Evolutionary conservation across 2,888 invertebrate species (phyloP), one percentile per base, ranked within the genome.

Genomic region (Cantharis rustica): DNA sequence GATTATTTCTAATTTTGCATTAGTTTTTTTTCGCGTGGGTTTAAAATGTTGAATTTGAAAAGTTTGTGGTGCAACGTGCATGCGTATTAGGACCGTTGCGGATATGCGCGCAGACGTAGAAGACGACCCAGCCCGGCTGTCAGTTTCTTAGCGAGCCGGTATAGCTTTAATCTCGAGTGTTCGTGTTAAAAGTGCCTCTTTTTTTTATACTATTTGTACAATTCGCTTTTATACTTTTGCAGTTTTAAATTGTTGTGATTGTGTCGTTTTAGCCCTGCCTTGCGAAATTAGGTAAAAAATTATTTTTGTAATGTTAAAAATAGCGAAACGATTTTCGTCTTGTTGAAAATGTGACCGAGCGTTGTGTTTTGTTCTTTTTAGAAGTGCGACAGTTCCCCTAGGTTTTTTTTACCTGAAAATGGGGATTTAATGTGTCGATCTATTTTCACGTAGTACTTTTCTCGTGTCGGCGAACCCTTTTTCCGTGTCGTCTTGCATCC

Each of bases 121-220:
- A 69, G 70, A 75, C 73, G 75, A 76, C 79, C 80, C 81, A 79
- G 74, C 81, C 81, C 80, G 80, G 77, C 77, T 69, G 77, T 77
- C 77, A 79, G 79, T 80, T 78, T 78, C 75, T 77, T 76, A 73
- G 78, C 79, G 72, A 79, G 80, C 80, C 80, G 81, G 81, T 79
- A 78, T 80, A 17, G 64, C 78, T 79, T 78, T 79, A 77, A 77
- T 76, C 73, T 79, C 75, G 61, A 62, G 70, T 61, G 71, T 73
- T 77, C 73, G 73, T 72, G 72, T 74, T 27, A 69, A 77, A 71
- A 79, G 81, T 81, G 81, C 81, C 81, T 81, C 68, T 74, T 73
- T 78, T 20, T 76, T 73, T 69, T 20, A 20, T 26, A 64, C 61
- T 66, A 73, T 61, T 75, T 71, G 26, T 70, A 63, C 68, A 26